Conservation (phyloP, 2,797 vertebrate species). For the Tadarida brasiliensis region DNA sequence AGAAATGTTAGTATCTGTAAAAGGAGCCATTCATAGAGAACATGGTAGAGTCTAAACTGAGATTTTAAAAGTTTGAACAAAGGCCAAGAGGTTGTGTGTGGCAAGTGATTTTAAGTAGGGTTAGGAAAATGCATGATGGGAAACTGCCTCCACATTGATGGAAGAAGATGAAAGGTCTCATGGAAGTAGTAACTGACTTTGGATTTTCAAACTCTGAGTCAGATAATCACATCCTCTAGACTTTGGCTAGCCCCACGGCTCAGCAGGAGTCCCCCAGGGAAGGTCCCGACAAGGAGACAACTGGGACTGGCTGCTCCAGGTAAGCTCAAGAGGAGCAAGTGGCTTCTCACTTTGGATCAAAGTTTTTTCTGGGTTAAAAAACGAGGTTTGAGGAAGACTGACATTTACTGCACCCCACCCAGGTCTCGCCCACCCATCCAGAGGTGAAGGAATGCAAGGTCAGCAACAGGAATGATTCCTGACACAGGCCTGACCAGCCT, state of each 20-base stretch:
- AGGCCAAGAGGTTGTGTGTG: background rate
- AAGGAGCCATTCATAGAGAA: background rate
- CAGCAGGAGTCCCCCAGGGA: no score
- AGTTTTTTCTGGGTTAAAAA: background rate
- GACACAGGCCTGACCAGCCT: fast-evolving
- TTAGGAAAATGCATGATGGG: background rate
- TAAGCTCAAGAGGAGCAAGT: background rate
- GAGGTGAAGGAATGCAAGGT: background rate
- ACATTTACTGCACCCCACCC: background rate
- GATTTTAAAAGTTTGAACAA: background rate
- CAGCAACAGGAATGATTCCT: background rate
- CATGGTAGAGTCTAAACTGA: background rate
- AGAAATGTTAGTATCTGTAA: background rate
- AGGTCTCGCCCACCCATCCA: background rate
- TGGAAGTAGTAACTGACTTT: background rate
- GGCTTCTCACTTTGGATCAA: background rate
- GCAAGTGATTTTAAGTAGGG: background rate
- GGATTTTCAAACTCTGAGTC: background rate
- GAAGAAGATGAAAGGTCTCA: background rate
- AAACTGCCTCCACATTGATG: background rate
- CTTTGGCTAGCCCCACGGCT: background rate
- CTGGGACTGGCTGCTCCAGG: background rate
- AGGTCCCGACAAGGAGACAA: background rate
- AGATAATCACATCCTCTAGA: background rate
- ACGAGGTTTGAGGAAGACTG: background rate